Percentiles rank a stretch among this genome's conserved stretches.
These are phyloP conservation scores for Engraulis encrasicolus DNA, from an alignment of 2,113 vertebrate genomes.

Conservation along the genomic window DNA sequence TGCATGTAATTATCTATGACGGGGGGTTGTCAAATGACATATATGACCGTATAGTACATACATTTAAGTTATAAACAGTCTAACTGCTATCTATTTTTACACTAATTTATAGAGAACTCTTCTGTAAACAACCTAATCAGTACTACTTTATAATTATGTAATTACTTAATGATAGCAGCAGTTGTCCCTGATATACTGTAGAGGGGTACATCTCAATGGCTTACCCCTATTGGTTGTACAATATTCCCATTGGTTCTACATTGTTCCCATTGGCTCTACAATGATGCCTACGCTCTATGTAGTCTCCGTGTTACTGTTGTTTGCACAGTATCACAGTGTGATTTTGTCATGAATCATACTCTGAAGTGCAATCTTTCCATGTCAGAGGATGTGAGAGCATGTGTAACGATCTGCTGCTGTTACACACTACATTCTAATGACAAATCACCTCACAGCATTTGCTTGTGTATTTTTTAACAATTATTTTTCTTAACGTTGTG, in stretches of 20 bases:
- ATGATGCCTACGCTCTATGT: not conserved
- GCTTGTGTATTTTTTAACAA: too few relatives aligned
- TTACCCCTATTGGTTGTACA: not conserved
- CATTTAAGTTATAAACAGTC: not conserved
- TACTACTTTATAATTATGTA: not conserved
- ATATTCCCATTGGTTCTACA: not conserved
- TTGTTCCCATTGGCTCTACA: not conserved
- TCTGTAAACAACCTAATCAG: not conserved
- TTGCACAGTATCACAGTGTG: too few relatives aligned
- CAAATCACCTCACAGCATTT: not conserved
- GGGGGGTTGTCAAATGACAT: too few relatives aligned
- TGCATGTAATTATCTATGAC: not conserved
- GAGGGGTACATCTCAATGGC: not conserved
- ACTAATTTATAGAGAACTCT: not conserved
- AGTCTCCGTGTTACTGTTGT: too few relatives aligned
- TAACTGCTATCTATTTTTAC: not conserved
- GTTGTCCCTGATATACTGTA: slow-evolving; percentile 7
- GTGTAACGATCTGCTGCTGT: too few relatives aligned
- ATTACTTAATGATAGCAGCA: not conserved
- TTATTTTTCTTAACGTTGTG: too few relatives aligned
- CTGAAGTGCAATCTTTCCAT: too few relatives aligned
- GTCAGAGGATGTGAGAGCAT: not conserved
- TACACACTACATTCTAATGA: too few relatives aligned
- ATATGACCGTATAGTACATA: not conserved
- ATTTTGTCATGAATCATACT: too few relatives aligned